These are phyloP conservation scores for Dermolepida albohirtum DNA, from an alignment of 2,888 invertebrate genomes.

Conservation along the genomic window DNA sequence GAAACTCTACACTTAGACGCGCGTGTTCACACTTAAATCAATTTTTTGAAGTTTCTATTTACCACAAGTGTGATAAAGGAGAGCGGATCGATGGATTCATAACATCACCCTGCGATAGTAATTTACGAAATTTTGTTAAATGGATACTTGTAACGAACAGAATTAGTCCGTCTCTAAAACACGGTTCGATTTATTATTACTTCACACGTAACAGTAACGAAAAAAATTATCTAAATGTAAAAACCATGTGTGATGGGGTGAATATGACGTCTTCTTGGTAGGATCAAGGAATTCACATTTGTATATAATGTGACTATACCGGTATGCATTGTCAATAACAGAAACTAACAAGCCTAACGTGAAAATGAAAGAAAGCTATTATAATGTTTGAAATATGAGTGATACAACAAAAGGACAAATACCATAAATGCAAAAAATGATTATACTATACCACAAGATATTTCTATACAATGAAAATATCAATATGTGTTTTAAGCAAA, in stretches of 20 bases:
- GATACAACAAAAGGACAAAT: too few species aligned
- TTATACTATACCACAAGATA: too few species aligned
- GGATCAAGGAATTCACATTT: not conserved
- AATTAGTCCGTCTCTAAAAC: not conserved
- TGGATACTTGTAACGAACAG: constrained; percentile 7
- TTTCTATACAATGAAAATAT: too few species aligned
- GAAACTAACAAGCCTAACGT: constrained; percentile 6
- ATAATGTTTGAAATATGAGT: not conserved
- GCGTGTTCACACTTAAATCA: constrained; percentile 24
- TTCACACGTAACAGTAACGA: constrained; percentile 22
- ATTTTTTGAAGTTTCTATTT: constrained; percentile 30
- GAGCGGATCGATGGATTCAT: not conserved
- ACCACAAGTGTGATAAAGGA: constrained; percentile 10
- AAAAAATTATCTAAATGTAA: constrained; percentile 5
- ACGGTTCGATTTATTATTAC: constrained; percentile 19
- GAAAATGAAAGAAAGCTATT: not conserved
- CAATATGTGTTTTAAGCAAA: too few species aligned
- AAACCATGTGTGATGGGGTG: constrained; percentile 3
- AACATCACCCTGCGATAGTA: constrained; percentile 3
- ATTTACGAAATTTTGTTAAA: constrained; percentile 13
- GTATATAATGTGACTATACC: not conserved
- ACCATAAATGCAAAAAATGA: too few species aligned
- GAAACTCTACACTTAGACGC: not conserved
- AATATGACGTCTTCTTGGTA: constrained; percentile 18
- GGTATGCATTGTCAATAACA: not conserved